Evolutionary conservation across 2,888 invertebrate species (phyloP), one percentile per base, ranked within the genome.

Genomic region (Exocentrus adspersus): DNA sequence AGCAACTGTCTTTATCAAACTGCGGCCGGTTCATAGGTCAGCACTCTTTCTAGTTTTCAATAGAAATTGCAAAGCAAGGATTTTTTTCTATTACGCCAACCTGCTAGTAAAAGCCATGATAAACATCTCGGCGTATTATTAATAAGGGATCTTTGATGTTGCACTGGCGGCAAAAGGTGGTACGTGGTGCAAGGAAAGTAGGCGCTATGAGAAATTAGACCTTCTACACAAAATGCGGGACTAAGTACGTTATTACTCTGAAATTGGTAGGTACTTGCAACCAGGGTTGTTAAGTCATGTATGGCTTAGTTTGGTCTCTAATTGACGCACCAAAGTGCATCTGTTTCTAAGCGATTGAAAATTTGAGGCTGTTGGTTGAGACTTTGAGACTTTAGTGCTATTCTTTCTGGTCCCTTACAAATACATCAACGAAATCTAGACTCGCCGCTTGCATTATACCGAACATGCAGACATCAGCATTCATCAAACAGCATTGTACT

Each of bases 81-180:
- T 57, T 46, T 57, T 57, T 45, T 37, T 57, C 46, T 46, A 46
- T 46, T 57, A 57, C 57, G 20, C 42, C 17, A 46, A 30, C 46
- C 17, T 46, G 32, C 57, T 57, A 9, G 57, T 57, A 46, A 32
- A 57, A 45, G 9, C 45, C 57, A 24, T 16, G 71, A 71, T 71
- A 71, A 62, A 53, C 41, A 71, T 71, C 71, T 59, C 65, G 64
- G 65, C 67, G 65, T 62, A 64, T 71, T 71, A 71, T 71, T 71
- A 71, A 71, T 69, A 66, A 56, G 60, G 53, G 21, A 56, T 64
- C 60, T 64, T 54, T 48, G 50, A 54, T 60, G 21, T 41, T 60
- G 59, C 56, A 56, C 50, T 19, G 64, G 64, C 64, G 56, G 59
- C 54, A 53, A 53, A 51, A 63, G 53, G 24, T 54, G 41, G 54